Conservation (phyloP, 2,797 vertebrate genomes). For the Catostomus latipinnis region DNA sequence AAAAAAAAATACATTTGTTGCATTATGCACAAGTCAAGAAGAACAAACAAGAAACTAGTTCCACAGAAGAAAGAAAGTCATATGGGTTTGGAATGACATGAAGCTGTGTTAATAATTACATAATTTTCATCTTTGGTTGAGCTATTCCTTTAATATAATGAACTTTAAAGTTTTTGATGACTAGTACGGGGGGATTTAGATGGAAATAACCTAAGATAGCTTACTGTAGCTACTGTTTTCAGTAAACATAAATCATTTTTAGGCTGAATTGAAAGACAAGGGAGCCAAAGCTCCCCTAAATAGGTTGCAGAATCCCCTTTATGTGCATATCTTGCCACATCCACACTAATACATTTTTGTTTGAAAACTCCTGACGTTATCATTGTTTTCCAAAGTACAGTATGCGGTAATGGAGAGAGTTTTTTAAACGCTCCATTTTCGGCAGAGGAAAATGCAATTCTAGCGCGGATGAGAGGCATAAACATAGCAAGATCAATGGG, state of each 20-base stretch:
- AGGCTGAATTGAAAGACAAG: not conserved
- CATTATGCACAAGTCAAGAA: not conserved
- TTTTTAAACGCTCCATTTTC: no score
- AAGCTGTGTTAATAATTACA: not conserved
- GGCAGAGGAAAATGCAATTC: no score
- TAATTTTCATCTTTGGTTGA: not conserved
- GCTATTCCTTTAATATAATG: not conserved
- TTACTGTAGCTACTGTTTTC: not conserved
- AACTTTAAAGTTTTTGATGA: not conserved
- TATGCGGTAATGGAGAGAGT: no score
- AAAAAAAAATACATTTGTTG: not conserved
- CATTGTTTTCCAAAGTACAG: no score
- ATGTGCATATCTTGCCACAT: not conserved
- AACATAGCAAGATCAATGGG: no score
- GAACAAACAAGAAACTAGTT: not conserved
- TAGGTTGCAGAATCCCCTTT: not conserved
- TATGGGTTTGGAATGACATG: not conserved
- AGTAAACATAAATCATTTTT: not conserved
- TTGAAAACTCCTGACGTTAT: no score
- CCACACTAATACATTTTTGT: no score
- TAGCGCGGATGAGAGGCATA: no score
- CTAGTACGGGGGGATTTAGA: not conserved
- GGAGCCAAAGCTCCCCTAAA: no score
- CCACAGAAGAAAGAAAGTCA: no score
- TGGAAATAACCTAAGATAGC: not conserved